Evolutionary conservation across 2,113 vertebrate genomes (phyloP), one percentile per base, ranked within the genome.

Genomic region (Cepphus grylle): DNA sequence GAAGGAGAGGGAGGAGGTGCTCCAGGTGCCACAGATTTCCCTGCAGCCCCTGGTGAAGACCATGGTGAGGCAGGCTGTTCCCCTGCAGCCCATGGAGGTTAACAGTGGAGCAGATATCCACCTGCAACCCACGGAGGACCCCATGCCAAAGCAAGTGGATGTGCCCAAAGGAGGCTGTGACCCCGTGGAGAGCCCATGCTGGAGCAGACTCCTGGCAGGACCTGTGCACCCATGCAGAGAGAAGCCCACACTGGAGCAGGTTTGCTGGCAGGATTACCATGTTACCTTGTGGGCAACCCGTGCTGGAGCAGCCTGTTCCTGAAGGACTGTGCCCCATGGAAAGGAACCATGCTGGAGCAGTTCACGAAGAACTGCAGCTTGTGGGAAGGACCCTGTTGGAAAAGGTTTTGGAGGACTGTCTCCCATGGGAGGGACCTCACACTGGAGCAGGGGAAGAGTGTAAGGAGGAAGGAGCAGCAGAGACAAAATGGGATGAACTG

Each of bases 1-100:
- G 59, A 15, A 53, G 50, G 25, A 80, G 47, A 4, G 23, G 25
- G 6, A 56, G 40, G 20, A 56, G 20, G 3, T 66, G 19, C 11
- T 53, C 38, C 38, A 22, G 8, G 38, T 1, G 1, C 38, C 2
- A 0, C 9, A 66, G 11, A 23, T 67, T 55, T 11, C 18, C 38
- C 18, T 53, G 36, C 23, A 65, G 49, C 23, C 30, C 3, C 0
- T 55, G 32, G 8, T 13, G 62, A 42, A 81, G 50, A 32, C 25
- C 40, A 11, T 19, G 40, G 15, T 30, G 78, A 67, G 32, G 40
- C 38, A 42, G 38, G 25, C 18, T 66, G 21, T 43, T 1, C 30
- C 47, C 61, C 38, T 55, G 49, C 25, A 65, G 38, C 3, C 18
- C 55, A 36, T 21, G 34, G 56, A 62, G n/a, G 8, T 23, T 8